Base-by-base conservation (phyloP, 2,113 vertebrate genomes). In the Sinosuthora webbiana region DNA sequence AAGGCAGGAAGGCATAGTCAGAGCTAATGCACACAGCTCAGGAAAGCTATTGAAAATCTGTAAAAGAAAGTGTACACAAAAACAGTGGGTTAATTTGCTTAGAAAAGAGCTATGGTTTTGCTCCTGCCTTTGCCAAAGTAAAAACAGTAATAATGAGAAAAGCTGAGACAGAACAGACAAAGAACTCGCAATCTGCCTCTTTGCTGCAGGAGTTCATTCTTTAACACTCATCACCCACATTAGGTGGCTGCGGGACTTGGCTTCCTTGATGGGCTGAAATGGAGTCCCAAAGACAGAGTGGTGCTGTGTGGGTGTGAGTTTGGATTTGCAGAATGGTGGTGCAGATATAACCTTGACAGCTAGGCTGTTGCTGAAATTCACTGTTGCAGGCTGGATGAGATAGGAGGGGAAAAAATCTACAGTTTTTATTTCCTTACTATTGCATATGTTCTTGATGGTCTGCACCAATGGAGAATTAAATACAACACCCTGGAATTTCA, bases 261-360 rank as follows among this genome's bases (percentile, higher is more conserved):
- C 63, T 88, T 59, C 77, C 73, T 84, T 47, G 87, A 41, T 52
- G 77, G 63, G 80, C 45, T 68, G 90, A 95, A 91, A 71, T 89
- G 70, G 78, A 94, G 91, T 93, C 93, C 84, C 10, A 1, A 73
- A 94, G 86, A 74, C 81, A 91, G 7, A 37, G 80, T 28, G 69
- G 73, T 7, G 24, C 65, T 84, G 87, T 44, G 95, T 95, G 94
- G 93, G 94, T 60, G 97, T 81, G 83, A 88, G 85, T 95, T 92
- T 93, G 94, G 88, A 90, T 95, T 81, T 96, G 76, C 90, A 74
- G 80, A 80, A 70, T 67, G 88, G 70, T 87, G 69, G 83, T 94
- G 89, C 95, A 89, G 93, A 79, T 93, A 80, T 7, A 94, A 79
- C 80, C 80, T 57, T 93, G 95, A 89, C 88, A 94, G 85, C 41